Percentiles rank a stretch among this genome's conserved stretches.
These are phyloP conservation scores for Pterocles burchelli DNA, from an alignment of 2,113 vertebrate species.

Conservation along the genomic window DNA sequence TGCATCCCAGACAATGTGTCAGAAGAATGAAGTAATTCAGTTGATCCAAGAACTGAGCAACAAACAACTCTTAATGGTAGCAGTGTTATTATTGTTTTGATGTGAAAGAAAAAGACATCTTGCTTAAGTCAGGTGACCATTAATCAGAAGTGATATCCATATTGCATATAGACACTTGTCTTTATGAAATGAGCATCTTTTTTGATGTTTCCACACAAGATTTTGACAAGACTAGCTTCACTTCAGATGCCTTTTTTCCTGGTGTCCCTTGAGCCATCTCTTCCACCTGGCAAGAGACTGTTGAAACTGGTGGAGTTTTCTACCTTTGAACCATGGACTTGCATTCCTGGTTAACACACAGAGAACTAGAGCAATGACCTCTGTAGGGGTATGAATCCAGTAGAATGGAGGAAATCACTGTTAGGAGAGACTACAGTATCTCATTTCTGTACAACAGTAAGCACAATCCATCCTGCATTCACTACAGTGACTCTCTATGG, in stretches of 20 bases:
- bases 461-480: not conserved
- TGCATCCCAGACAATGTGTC: not conserved
- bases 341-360: not conserved
- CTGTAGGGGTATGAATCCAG: not conserved
- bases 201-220: not conserved
- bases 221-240: not conserved
- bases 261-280: not conserved
- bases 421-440: not conserved
- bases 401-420: not conserved
- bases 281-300: not conserved
- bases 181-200: not conserved
- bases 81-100: not conserved
- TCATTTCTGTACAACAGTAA: not conserved
- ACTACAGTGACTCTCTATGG: not conserved
- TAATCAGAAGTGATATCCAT: not conserved
- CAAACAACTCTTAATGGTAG: not conserved
- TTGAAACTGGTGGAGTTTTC: not conserved
- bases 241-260: not conserved
- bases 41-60: not conserved
- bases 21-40: not conserved
- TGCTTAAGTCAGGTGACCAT: not conserved
- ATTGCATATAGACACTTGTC: not conserved
- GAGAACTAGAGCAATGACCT: not conserved
- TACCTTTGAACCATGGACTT: not conserved
- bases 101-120: not conserved